Evolutionary conservation across 2,888 invertebrate genomes (phyloP).

Genomic region (Plagodis dolabraria): DNA sequence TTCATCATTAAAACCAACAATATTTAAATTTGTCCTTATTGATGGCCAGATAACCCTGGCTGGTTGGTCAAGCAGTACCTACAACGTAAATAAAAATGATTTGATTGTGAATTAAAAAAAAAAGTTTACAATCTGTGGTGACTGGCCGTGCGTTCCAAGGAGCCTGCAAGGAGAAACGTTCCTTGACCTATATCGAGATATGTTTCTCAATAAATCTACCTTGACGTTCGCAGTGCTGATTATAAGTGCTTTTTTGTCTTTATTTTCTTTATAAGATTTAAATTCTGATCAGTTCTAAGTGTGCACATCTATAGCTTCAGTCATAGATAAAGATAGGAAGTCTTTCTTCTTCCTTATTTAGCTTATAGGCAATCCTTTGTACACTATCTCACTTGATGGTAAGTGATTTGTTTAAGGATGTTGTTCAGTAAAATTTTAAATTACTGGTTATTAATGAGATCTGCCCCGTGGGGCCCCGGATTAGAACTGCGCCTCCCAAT

Average conservation of each 20-base stretch:
- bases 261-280: too few species aligned
- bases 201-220: slow-evolving; percentile 27
- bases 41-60: slow-evolving; percentile 72
- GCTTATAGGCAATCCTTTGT: too few species aligned
- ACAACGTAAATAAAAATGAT: slow-evolving; percentile 80
- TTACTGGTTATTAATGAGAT: too few species aligned
- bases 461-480: too few species aligned
- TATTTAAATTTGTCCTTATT: slow-evolving; percentile 69
- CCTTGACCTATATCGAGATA: slow-evolving; percentile 76
- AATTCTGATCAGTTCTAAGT: too few species aligned
- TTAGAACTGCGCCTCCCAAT: too few species aligned
- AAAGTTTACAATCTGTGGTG: slow-evolving; percentile 65
- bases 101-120: slow-evolving; percentile 78
- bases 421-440: too few species aligned
- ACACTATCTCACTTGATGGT: too few species aligned
- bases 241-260: not conserved
- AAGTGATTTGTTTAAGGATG: too few species aligned
- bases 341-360: too few species aligned
- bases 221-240: slow-evolving; percentile 3
- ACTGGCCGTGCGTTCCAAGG: slow-evolving; percentile 79
- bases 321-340: too few species aligned
- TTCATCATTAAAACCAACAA: slow-evolving; percentile 42
- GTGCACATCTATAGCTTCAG: too few species aligned
- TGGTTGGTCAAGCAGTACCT: slow-evolving; percentile 69
- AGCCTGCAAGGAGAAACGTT: slow-evolving; percentile 80